Conservation (phyloP, 2,888 invertebrate genomes). For the Labia minor region DNA sequence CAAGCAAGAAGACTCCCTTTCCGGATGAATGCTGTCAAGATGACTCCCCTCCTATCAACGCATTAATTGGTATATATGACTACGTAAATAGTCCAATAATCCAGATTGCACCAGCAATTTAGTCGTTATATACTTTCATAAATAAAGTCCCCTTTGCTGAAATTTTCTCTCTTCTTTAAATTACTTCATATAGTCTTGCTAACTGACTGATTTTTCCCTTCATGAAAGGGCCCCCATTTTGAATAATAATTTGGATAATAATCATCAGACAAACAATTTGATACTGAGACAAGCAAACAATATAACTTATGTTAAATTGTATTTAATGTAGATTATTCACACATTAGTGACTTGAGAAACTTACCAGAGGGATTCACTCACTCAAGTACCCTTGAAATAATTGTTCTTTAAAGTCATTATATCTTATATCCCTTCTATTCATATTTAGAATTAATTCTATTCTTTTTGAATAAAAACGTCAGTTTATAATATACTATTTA, state of each 20-base stretch:
- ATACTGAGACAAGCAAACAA: neutral
- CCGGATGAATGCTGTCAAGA: neutral
- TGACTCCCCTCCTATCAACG: neutral
- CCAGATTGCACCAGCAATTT: neutral
- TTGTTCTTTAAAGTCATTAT: no score
- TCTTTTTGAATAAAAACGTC: no score
- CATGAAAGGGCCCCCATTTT: no score
- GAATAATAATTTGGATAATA: neutral
- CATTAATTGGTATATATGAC: slow-evolving; percentile 2
- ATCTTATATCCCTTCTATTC: no score
- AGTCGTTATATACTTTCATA: no score
- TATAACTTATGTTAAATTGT: neutral
- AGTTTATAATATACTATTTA: no score
- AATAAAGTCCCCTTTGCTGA: no score
- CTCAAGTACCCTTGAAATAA: no score
- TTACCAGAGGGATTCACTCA: no score
- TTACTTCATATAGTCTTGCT: neutral
- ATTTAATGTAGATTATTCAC: neutral
- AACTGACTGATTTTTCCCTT: neutral
- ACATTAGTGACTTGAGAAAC: neutral
- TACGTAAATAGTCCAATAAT: neutral
- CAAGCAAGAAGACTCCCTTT: neutral
- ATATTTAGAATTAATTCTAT: no score
- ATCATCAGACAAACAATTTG: neutral
- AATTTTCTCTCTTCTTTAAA: no score